Evolutionary conservation across 2,797 vertebrate species (phyloP).

Genomic region (Pelobates cultripes): DNA sequence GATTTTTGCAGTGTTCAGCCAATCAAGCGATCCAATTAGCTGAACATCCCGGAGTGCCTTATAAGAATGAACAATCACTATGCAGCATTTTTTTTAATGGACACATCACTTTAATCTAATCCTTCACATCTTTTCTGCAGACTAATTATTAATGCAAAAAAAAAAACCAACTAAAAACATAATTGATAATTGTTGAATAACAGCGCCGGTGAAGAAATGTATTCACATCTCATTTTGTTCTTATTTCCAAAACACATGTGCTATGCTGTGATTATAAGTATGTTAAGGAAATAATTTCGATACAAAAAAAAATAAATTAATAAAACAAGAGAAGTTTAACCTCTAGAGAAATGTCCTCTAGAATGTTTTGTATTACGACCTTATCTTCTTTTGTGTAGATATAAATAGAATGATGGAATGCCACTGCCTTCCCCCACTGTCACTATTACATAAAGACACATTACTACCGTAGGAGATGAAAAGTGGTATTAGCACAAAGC

Average conservation of each 20-base stretch:
- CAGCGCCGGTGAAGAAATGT: not conserved
- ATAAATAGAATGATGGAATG: slow-evolving; percentile 55
- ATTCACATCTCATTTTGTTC: slow-evolving; percentile 20
- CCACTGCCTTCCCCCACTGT: slow-evolving; percentile 55
- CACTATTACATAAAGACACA: slow-evolving; percentile 55
- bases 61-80: slow-evolving; percentile 51
- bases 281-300: slow-evolving; percentile 18
- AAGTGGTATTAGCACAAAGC: slow-evolving; percentile 60
- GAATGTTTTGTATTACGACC: slow-evolving; percentile 52
- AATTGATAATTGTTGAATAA: slow-evolving; percentile 25
- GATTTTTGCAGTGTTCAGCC: slow-evolving; percentile 56
- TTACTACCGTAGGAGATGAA: slow-evolving; percentile 63
- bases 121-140: slow-evolving; percentile 49
- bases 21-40: slow-evolving; percentile 57
- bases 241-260: slow-evolving; percentile 21
- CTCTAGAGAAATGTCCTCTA: slow-evolving; percentile 53
- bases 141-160: slow-evolving; percentile 51
- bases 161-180: not conserved
- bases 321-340: slow-evolving; percentile 36
- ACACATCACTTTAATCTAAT: slow-evolving; percentile 53
- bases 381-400: slow-evolving; percentile 55
- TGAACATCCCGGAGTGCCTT: slow-evolving; percentile 52
- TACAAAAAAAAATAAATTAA: slow-evolving; percentile 3
- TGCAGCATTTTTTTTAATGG: slow-evolving; percentile 52
- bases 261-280: slow-evolving; percentile 30